Percentiles rank a stretch among this genome's conserved stretches.
Conservation (phyloP, 2,113 vertebrate species). For the Nestor notabilis region DNA sequence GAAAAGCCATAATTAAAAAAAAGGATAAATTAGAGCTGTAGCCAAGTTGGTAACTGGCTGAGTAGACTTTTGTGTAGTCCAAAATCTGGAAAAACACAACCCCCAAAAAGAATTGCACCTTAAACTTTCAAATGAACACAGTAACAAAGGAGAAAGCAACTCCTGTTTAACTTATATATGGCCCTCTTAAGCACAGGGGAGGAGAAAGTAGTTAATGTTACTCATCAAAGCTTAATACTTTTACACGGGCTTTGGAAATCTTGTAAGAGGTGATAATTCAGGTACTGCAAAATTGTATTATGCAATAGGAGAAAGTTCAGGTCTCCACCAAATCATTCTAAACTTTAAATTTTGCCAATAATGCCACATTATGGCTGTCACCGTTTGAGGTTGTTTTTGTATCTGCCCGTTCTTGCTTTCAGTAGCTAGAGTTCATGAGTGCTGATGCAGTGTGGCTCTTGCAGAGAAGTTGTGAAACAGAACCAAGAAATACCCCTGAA, state of each 20-base stretch:
- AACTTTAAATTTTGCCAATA: not conserved
- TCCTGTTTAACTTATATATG: not conserved
- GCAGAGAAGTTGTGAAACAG: not conserved
- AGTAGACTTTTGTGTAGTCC: not conserved
- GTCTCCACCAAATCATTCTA: not conserved
- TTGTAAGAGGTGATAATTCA: not conserved
- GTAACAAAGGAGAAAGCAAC: not conserved
- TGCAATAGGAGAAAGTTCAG: not conserved
- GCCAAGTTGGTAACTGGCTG: not conserved
- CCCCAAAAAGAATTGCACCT: not conserved
- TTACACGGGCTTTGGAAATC: not conserved
- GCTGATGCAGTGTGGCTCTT: not conserved
- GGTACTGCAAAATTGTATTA: not conserved
- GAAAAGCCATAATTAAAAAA: not conserved
- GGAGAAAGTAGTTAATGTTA: not conserved
- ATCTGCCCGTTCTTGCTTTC: not conserved
- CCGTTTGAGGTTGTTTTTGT: not conserved
- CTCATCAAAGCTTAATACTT: not conserved
- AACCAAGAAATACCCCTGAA: not conserved
- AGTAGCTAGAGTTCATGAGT: not conserved
- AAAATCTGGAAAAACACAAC: not conserved
- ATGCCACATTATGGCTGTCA: not conserved
- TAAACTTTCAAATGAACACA: not conserved
- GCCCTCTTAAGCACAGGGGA: not conserved
- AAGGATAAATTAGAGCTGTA: not conserved